Conservation (phyloP, 1,140 invertebrate genomes). For the Zaprionus davidi region DNA sequence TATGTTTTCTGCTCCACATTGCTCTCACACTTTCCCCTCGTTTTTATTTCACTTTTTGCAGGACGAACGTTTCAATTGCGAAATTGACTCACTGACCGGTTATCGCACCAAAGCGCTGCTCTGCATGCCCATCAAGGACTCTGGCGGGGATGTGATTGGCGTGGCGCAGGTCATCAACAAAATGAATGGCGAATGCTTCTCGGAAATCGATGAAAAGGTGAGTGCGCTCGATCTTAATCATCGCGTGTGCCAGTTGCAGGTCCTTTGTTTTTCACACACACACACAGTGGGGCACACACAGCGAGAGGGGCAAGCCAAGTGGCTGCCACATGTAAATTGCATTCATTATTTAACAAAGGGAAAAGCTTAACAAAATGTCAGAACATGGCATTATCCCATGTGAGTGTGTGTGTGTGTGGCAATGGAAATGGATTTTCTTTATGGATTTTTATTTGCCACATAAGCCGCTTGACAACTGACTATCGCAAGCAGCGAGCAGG, state of each 20-base stretch:
- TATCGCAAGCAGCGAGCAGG: neutral
- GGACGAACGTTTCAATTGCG: slow-evolving; percentile 96
- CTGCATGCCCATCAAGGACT: slow-evolving; percentile 98
- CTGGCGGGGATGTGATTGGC: slow-evolving; percentile 96
- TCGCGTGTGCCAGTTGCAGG: slow-evolving; percentile 17
- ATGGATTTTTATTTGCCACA: slow-evolving; percentile 10
- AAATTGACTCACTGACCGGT: slow-evolving; percentile 96
- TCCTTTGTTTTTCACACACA: slow-evolving; percentile 1
- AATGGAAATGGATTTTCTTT: slow-evolving; percentile 29
- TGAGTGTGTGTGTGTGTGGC: neutral
- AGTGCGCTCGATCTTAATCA: slow-evolving; percentile 44
- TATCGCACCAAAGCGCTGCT: slow-evolving; percentile 96
- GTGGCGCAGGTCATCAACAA: slow-evolving; percentile 99
- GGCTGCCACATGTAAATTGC: slow-evolving; percentile 54
- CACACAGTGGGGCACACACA: neutral
- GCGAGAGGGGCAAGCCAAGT: neutral
- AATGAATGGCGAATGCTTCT: slow-evolving; percentile 91
- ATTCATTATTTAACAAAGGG: slow-evolving; percentile 73
- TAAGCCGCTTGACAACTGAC: slow-evolving; percentile 30
- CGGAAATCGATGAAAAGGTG: slow-evolving; percentile 92
- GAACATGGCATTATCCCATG: slow-evolving; percentile 54
- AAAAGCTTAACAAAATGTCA: slow-evolving; percentile 62
- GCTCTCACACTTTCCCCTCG: neutral
- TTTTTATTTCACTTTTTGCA: slow-evolving; percentile 72
- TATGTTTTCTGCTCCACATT: neutral